phyloP scores from a whole-genome alignment of 2,113 vertebrate genomes.

The Sitta europaea region DNA sequence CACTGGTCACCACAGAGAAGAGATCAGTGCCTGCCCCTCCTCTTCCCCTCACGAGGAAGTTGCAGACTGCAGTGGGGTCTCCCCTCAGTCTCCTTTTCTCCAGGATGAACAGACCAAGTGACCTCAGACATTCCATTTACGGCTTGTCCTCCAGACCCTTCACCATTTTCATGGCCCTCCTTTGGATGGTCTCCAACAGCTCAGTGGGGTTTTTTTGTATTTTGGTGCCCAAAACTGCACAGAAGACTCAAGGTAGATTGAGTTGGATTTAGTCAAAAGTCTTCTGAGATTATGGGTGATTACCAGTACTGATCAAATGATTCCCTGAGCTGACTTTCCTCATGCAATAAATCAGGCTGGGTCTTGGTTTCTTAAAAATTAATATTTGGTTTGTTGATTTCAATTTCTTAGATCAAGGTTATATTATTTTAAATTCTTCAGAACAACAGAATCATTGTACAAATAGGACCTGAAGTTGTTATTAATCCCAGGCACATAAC shows the following conservation, averaged over 20 bases:
- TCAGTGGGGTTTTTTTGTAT: not conserved
- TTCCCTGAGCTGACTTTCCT: not conserved
- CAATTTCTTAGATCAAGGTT: not conserved
- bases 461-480: not conserved
- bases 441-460: not conserved
- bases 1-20: not conserved
- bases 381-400: not conserved
- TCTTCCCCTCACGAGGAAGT: not conserved
- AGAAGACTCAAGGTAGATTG: not conserved
- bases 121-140: not conserved
- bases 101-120: not conserved
- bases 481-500: not conserved
- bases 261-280: not conserved
- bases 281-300: not conserved
- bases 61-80: not conserved
- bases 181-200: not conserved
- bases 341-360: not conserved
- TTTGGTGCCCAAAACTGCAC: not conserved
- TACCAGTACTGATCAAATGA: not conserved
- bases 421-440: not conserved
- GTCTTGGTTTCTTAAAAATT: not conserved
- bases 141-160: not conserved
- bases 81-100: not conserved
- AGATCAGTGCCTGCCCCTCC: not conserved
- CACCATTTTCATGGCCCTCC: fast-evolving